Conservation (phyloP, 2,113 vertebrate species). For the Heterotilapia buettikoferi region DNA sequence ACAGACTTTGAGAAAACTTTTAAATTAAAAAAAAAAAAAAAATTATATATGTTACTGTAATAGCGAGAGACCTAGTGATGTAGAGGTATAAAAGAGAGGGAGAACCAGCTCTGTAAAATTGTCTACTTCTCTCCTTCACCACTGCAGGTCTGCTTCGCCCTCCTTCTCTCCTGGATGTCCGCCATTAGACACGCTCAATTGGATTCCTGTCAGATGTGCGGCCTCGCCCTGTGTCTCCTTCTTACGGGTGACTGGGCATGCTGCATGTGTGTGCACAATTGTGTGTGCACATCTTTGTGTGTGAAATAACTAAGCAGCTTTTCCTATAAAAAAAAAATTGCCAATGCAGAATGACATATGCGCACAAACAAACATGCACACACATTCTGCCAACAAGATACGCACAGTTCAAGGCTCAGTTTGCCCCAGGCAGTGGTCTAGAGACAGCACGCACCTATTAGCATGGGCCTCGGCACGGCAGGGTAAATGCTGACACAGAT, state of each 20-base stretch:
- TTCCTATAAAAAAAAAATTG: background rate
- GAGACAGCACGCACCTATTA: slow-evolving; percentile 38
- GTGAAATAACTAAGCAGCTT: slow-evolving; percentile 26
- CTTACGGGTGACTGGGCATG: slow-evolving; percentile 68
- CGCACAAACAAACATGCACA: background rate
- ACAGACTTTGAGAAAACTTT: no score
- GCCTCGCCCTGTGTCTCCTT: slow-evolving; percentile 69
- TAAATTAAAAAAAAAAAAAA: no score
- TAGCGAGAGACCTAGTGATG: background rate
- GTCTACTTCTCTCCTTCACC: slow-evolving; percentile 61
- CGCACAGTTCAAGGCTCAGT: slow-evolving; percentile 27
- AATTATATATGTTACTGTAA: slow-evolving; percentile 2
- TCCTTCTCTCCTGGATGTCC: slow-evolving; percentile 66
- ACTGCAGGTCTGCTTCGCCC: slow-evolving; percentile 53
- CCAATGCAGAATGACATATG: slow-evolving; percentile 24
- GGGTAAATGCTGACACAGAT: slow-evolving; percentile 61
- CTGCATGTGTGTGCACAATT: slow-evolving; percentile 24
- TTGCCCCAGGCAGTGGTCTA: slow-evolving; percentile 14
- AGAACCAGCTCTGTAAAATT: slow-evolving; percentile 38
- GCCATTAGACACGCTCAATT: slow-evolving; percentile 73
- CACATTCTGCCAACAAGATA: background rate
- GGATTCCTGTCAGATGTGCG: slow-evolving; percentile 72
- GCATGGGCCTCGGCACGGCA: slow-evolving; percentile 44
- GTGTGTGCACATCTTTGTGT: slow-evolving; percentile 1
- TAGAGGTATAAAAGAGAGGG: background rate